phyloP scores from a whole-genome alignment of 2,113 vertebrate genomes.

The Etheostoma spectabile region DNA sequence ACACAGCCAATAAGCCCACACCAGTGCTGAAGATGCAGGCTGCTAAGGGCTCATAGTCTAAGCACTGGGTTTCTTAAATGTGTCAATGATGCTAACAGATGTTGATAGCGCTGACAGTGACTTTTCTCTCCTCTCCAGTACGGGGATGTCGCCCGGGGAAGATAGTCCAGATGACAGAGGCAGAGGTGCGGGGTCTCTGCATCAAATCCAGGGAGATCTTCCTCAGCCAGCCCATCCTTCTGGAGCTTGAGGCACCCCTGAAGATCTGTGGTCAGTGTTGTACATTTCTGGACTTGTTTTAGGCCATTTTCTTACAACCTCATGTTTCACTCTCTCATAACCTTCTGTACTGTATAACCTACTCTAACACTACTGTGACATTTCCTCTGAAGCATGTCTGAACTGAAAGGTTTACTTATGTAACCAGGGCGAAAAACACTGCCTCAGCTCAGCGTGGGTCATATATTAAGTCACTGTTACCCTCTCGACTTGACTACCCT shows the following conservation, averaged over 20 bases:
- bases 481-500: too few species aligned
- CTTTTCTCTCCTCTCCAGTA: conserved; percentile 62
- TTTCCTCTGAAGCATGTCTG: neutral
- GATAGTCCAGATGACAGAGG: conserved; percentile 81
- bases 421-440: conserved; percentile 54
- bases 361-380: neutral
- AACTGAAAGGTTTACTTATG: conserved; percentile 37
- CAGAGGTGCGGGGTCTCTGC: conserved; percentile 76
- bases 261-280: conserved; percentile 81
- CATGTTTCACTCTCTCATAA: neutral
- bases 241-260: conserved; percentile 78
- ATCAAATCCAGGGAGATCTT: conserved; percentile 84
- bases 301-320: neutral
- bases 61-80: conserved; percentile 44
- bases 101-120: neutral
- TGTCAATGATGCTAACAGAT: conserved; percentile 21
- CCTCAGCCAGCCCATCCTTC: conserved; percentile 81
- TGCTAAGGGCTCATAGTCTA: conserved; percentile 27
- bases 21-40: conserved; percentile 54
- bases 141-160: conserved; percentile 82
- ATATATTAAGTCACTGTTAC: too few species aligned
- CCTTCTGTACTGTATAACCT: neutral
- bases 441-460: conserved; percentile 25
- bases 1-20: conserved; percentile 67
- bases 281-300: neutral